Conservation (phyloP, 92 coral and sea anemone genomes). For the Plumapathes pennacea region DNA sequence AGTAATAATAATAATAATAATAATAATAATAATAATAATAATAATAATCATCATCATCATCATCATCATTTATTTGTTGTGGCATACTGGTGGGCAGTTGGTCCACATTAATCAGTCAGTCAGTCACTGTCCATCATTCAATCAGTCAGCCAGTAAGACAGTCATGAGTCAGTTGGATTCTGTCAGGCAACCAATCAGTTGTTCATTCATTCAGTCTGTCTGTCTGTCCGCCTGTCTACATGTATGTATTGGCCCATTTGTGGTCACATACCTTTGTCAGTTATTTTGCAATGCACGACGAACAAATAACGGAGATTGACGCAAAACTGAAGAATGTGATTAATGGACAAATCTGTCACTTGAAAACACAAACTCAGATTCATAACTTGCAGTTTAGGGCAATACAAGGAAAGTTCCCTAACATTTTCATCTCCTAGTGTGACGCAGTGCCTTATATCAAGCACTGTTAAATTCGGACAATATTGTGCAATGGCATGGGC, state of each 20-base stretch:
- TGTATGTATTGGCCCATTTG: no score
- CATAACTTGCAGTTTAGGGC: conserved; percentile 52
- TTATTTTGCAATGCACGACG: conserved; percentile 83
- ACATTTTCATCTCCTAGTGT: conserved; percentile 63
- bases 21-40: no score
- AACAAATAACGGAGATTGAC: conserved; percentile 60
- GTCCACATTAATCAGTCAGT: no score
- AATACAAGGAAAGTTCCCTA: conserved; percentile 49
- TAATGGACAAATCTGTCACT: conserved; percentile 75
- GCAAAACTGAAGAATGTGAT: conserved; percentile 58
- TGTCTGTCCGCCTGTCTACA: background rate
- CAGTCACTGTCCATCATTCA: no score
- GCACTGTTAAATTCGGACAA: conserved; percentile 40
- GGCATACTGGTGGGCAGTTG: no score
- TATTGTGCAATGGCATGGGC: conserved; percentile 45
- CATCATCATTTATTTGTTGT: no score
- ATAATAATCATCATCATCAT: no score
- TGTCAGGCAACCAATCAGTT: no score
- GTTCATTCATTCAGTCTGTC: no score
- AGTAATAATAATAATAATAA: no score
- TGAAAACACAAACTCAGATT: conserved; percentile 86
- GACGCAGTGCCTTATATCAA: conserved; percentile 79
- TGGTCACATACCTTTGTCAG: conserved; percentile 89
- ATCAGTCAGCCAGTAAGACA: no score
- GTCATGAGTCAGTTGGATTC: no score